Conservation (phyloP, 2,888 invertebrate genomes). For the Callinectes sapidus region DNA sequence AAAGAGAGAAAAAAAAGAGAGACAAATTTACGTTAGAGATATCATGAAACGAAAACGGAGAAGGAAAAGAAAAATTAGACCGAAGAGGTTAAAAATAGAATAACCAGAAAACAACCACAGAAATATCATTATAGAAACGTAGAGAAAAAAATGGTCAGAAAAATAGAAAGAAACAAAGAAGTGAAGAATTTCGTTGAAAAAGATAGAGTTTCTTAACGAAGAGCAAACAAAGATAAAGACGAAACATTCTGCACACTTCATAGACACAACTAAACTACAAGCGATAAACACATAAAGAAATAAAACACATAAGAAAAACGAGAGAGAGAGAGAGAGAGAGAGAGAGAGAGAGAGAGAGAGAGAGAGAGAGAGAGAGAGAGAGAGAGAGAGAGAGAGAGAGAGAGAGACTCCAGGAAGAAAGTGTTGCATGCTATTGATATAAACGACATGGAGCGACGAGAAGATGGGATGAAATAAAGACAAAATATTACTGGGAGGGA, state of each 20-base stretch:
- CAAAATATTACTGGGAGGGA: not conserved
- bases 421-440: not conserved
- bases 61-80: not conserved
- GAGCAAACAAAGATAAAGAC: not conserved
- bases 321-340: too few relatives aligned
- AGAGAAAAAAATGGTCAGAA: not conserved
- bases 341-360: not conserved
- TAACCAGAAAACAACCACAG: not conserved
- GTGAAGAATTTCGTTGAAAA: not conserved
- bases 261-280: not conserved
- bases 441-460: not conserved
- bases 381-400: not conserved
- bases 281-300: not conserved
- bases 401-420: not conserved
- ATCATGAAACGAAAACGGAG: not conserved
- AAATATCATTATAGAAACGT: not conserved
- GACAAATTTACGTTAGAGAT: too few relatives aligned
- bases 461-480: not conserved
- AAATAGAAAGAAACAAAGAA: not conserved
- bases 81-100: not conserved
- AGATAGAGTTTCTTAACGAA: not conserved
- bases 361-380: not conserved
- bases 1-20: not conserved
- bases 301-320: not conserved
- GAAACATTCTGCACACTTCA: not conserved